Conservation (phyloP, 2,797 vertebrate genomes). For the Neoniphon sammara region DNA sequence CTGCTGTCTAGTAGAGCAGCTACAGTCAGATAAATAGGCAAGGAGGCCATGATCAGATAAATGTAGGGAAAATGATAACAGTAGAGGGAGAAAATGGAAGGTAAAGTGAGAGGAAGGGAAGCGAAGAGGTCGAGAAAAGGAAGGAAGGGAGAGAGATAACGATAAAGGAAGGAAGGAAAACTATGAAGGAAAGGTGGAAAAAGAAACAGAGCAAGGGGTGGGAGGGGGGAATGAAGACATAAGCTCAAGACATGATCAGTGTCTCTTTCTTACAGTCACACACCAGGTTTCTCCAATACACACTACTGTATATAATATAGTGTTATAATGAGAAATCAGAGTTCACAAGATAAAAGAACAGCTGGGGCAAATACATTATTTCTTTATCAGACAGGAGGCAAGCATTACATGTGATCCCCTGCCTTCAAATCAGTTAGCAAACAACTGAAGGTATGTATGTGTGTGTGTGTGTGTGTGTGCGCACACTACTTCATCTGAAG, state of each 20-base stretch:
- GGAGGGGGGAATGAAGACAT: too few relatives aligned
- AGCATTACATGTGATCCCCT: not conserved
- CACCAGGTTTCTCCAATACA: not conserved
- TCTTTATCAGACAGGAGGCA: constrained; percentile 5
- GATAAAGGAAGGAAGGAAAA: constrained; percentile 2
- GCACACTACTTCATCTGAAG: not conserved
- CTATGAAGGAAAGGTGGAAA: not conserved
- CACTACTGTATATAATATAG: not conserved
- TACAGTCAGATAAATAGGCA: constrained; percentile 17
- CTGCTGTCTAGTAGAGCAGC: constrained; percentile 25
- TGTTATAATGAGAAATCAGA: not conserved
- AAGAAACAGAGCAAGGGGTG: too few relatives aligned
- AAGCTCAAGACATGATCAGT: not conserved
- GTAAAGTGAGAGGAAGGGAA: constrained; percentile 1
- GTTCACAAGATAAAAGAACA: not conserved
- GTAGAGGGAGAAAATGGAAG: not conserved
- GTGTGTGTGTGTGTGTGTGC: not conserved
- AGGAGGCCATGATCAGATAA: constrained; percentile 15
- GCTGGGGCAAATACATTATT: not conserved
- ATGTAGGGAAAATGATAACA: not conserved
- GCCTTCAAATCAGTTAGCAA: not conserved
- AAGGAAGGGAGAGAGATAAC: constrained; percentile 4
- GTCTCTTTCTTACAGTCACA: not conserved
- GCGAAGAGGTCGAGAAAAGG: not conserved
- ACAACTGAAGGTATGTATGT: not conserved